Evolutionary conservation across 2,797 vertebrate species (phyloP).

Genomic region (Bovichtus variegatus): DNA sequence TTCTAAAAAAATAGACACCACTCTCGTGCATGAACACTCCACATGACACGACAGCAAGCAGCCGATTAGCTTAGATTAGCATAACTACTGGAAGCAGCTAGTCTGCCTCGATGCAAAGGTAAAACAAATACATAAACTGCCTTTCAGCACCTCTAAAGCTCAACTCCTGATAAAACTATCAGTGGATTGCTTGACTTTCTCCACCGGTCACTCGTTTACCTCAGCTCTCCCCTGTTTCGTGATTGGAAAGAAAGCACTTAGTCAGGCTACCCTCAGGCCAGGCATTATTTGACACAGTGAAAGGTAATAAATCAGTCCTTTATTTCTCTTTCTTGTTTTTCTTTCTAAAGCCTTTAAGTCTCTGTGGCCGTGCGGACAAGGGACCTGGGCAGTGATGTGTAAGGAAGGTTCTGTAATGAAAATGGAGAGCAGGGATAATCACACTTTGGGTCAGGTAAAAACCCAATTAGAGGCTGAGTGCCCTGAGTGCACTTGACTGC

Average conservation of each 20-base stretch:
- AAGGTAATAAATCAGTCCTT: slow-evolving; percentile 64
- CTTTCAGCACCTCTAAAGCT: not conserved
- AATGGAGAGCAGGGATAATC: slow-evolving; percentile 68
- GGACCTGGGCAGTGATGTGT: slow-evolving; percentile 29
- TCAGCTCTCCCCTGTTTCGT: slow-evolving; percentile 1
- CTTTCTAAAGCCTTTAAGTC: slow-evolving; percentile 18
- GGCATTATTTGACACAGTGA: slow-evolving; percentile 51
- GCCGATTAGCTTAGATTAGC: not conserved
- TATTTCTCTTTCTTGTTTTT: slow-evolving; percentile 39
- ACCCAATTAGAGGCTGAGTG: slow-evolving; percentile 52
- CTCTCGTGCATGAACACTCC: not conserved
- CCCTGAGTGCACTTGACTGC: slow-evolving; percentile 35
- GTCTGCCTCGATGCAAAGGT: not conserved
- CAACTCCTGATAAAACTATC: not conserved
- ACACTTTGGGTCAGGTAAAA: slow-evolving; percentile 64
- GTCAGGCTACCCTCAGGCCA: slow-evolving; percentile 29
- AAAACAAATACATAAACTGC: too few relatives aligned
- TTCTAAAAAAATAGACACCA: too few relatives aligned
- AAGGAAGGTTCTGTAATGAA: slow-evolving; percentile 63
- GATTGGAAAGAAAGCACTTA: slow-evolving; percentile 9
- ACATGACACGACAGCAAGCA: not conserved
- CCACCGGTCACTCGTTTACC: not conserved
- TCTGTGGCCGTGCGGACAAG: slow-evolving; percentile 22
- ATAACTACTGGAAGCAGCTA: too few relatives aligned
- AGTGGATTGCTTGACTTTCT: not conserved